Percentiles rank a stretch among this genome's conserved stretches.
phyloP scores from a whole-genome alignment of 2,888 invertebrate genomes.

The Malthinus seriepunctatus region DNA sequence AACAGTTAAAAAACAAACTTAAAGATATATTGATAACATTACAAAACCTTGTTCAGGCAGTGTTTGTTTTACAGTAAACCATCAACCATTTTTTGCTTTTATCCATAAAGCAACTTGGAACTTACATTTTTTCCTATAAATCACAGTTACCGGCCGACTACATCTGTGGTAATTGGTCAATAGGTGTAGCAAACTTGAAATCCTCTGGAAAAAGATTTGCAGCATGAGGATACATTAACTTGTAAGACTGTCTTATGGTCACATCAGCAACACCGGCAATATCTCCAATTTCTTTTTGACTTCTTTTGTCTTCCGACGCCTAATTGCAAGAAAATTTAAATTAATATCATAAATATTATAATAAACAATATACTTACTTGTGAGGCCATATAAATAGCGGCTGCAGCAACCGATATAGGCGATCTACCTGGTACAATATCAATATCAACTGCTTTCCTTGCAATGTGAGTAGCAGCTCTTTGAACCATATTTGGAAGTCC shows the following conservation, averaged over 20 bases:
- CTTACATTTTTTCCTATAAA: no score
- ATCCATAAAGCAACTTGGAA: no score
- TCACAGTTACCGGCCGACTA: no score
- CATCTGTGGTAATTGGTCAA: constrained; percentile 91
- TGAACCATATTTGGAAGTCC: constrained; percentile 88
- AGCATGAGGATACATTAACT: constrained; percentile 95
- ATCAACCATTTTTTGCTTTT: no score
- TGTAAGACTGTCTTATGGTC: constrained; percentile 96
- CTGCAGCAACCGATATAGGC: constrained; percentile 98
- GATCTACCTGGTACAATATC: constrained; percentile 98
- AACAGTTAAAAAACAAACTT: no score
- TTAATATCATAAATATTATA: constrained; percentile 3
- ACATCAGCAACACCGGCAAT: constrained; percentile 98
- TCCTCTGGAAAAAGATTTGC: constrained; percentile 92
- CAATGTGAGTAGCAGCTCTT: constrained; percentile 94
- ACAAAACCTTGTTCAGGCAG: no score
- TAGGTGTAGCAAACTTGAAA: constrained; percentile 93
- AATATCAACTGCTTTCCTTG: constrained; percentile 92
- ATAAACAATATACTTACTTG: constrained; percentile 56
- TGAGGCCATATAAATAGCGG: constrained; percentile 99
- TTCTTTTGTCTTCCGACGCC: constrained; percentile 92
- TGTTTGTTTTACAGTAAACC: no score
- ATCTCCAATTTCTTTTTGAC: constrained; percentile 97
- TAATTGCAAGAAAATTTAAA: constrained; percentile 20
- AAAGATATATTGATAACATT: no score